These are phyloP conservation scores for Pachymerium ferrugineum DNA, from an alignment of 2,888 invertebrate genomes.

Conservation along the genomic window DNA sequence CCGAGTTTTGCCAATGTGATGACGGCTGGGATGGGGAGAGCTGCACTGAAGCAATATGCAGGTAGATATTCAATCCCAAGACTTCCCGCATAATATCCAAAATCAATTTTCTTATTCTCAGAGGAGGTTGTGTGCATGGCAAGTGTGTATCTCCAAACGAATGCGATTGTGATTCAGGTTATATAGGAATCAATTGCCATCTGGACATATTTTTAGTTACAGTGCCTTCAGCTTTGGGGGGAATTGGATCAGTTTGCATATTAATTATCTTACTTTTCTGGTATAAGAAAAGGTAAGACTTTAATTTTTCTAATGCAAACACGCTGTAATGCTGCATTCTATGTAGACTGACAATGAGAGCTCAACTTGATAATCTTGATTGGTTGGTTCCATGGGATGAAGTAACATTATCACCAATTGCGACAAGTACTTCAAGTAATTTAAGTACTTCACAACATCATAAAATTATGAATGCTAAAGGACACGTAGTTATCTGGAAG, in stretches of 20 bases:
- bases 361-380: constrained; percentile 23
- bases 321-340: not conserved
- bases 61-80: not conserved
- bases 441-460: not conserved
- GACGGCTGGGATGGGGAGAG: not conserved
- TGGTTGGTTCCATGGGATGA: constrained; percentile 28
- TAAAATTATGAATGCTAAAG: not conserved
- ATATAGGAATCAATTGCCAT: constrained; percentile 6
- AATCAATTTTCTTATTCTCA: not conserved
- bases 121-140: constrained; percentile 23
- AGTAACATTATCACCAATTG: not conserved
- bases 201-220: not conserved
- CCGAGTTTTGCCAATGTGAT: constrained; percentile 25
- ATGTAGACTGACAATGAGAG: not conserved
- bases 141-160: not conserved
- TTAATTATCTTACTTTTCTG: not conserved
- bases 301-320: not conserved
- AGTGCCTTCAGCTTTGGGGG: not conserved
- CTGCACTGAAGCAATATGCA: constrained; percentile 28
- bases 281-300: not conserved
- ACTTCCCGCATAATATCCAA: not conserved
- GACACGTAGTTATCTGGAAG: constrained; percentile 16
- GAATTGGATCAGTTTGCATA: not conserved
- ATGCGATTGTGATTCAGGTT: constrained; percentile 22
- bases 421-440: not conserved